Conservation (phyloP, 1,140 invertebrate genomes). For the Coelopa frigida region DNA sequence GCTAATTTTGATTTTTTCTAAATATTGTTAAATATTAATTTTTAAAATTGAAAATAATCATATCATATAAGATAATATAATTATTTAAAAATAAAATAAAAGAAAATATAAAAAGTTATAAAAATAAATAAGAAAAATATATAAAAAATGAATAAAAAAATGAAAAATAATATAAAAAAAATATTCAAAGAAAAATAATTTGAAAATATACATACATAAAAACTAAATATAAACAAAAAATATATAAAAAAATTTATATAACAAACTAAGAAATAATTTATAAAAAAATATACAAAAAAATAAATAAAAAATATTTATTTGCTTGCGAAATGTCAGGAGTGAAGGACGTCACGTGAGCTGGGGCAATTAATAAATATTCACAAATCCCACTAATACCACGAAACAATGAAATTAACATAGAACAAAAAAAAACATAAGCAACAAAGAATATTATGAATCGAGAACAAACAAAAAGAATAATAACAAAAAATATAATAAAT, state of each 20-base stretch:
- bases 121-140: too few species aligned
- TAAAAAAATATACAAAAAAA: constrained; percentile 25
- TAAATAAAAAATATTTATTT: constrained; percentile 17
- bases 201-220: constrained; percentile 12
- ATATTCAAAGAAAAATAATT: too few species aligned
- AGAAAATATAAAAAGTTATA: too few species aligned
- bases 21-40: too few species aligned
- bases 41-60: too few species aligned
- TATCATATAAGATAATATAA: too few species aligned
- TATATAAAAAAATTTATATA: constrained; percentile 19
- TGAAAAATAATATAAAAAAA: too few species aligned
- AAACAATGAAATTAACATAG: background rate
- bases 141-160: too few species aligned
- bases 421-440: constrained; percentile 4
- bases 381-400: background rate
- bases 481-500: background rate
- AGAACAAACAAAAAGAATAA: background rate
- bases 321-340: too few species aligned
- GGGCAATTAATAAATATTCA: constrained; percentile 11
- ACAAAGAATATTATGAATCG: background rate
- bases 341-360: background rate
- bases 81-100: too few species aligned
- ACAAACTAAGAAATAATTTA: too few species aligned
- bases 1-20: too few species aligned
- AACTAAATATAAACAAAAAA: constrained; percentile 19